phyloP scores from a whole-genome alignment of 2,113 vertebrate species.

The Rhineura floridana region DNA sequence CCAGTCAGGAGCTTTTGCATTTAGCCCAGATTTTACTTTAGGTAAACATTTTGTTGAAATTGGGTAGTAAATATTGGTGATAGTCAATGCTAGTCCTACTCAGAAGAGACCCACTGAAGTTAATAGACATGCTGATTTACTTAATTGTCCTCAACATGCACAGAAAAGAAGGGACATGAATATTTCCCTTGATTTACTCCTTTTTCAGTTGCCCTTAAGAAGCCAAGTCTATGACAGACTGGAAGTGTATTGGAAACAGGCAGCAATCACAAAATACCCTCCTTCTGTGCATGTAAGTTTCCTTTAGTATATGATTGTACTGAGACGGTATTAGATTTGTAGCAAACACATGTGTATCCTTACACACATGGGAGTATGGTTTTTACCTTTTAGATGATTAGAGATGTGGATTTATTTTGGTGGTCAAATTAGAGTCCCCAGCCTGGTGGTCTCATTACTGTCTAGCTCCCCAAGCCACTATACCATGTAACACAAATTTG shows the following conservation, averaged over 20 bases:
- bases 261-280: background rate
- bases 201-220: background rate
- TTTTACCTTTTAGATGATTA: constrained; percentile 22
- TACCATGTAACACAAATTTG: constrained; percentile 3
- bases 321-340: constrained; percentile 3
- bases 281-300: background rate
- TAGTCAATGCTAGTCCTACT: too few species aligned
- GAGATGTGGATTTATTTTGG: constrained; percentile 3
- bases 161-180: background rate
- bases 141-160: background rate
- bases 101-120: too few species aligned
- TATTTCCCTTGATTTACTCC: background rate
- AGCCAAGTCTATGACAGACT: background rate
- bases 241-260: background rate
- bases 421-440: background rate
- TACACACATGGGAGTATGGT: background rate
- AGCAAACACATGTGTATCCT: background rate
- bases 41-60: background rate
- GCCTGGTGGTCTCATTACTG: constrained; percentile 8
- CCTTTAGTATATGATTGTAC: background rate
- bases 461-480: background rate
- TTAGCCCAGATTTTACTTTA: background rate
- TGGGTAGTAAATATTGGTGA: background rate
- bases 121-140: too few species aligned
- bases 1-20: background rate